Evolutionary conservation across 2,113 vertebrate genomes (phyloP).

Genomic region (Pterocles burchelli): DNA sequence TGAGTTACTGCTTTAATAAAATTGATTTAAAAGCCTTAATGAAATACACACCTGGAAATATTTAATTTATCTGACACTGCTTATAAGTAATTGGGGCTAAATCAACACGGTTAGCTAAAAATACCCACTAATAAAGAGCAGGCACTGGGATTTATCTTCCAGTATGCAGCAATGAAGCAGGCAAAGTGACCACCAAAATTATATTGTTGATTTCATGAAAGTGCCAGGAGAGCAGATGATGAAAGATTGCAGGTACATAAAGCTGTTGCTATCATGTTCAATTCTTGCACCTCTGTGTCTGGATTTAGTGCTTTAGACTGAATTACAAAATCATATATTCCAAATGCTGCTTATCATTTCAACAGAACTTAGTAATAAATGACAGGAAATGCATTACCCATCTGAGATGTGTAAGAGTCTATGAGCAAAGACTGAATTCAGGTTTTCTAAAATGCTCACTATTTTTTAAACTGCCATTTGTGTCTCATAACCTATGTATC

Average conservation of each 20-base stretch:
- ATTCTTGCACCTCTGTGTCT: background rate
- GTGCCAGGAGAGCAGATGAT: background rate
- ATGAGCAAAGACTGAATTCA: background rate
- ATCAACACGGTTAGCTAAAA: conserved; percentile 21
- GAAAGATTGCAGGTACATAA: conserved; percentile 49
- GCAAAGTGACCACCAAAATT: conserved; percentile 20
- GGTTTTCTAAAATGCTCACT: background rate
- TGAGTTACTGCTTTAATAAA: conserved; percentile 25
- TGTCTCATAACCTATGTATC: background rate
- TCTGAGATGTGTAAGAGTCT: background rate
- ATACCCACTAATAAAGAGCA: background rate
- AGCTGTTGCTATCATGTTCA: conserved; percentile 39
- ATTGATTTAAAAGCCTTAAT: background rate
- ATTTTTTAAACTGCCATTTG: background rate
- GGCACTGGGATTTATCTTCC: background rate
- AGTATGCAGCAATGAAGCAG: background rate
- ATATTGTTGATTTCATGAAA: background rate
- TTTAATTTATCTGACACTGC: conserved; percentile 22
- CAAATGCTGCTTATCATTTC: conserved; percentile 47
- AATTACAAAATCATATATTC: conserved; percentile 52
- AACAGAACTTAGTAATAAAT: conserved; percentile 10
- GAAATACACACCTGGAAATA: conserved; percentile 27
- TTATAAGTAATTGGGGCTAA: conserved; percentile 14
- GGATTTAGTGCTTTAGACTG: conserved; percentile 31
- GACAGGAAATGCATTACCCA: conserved; percentile 3